These are phyloP conservation scores for Pachyrhynchus sulphureomaculatus DNA, from an alignment of 1,140 invertebrate genomes.

Conservation along the genomic window DNA sequence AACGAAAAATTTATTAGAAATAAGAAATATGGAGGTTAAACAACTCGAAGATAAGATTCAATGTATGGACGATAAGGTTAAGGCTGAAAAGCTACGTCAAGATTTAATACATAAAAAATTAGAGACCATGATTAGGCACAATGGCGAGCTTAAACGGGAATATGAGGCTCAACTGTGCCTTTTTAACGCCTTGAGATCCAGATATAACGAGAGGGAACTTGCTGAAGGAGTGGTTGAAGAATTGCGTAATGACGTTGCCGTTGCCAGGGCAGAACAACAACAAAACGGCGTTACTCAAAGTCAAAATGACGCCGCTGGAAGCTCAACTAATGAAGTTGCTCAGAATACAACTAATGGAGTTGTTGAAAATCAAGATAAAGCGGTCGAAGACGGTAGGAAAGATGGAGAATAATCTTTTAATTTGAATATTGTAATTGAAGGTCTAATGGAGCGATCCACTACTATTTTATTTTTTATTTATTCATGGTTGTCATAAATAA, in stretches of 20 bases:
- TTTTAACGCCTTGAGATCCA: slow-evolving; percentile 57
- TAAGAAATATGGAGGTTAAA: slow-evolving; percentile 74
- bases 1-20: slow-evolving; percentile 74
- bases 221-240: slow-evolving; percentile 37
- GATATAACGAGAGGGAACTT: slow-evolving; percentile 46
- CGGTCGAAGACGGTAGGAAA: too few species aligned
- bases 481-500: too few species aligned
- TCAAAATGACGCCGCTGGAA: too few species aligned
- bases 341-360: too few species aligned
- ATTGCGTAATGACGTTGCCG: slow-evolving; percentile 18
- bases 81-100: slow-evolving; percentile 68
- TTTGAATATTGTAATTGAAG: too few species aligned
- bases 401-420: too few species aligned
- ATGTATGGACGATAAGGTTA: slow-evolving; percentile 67
- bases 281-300: too few species aligned
- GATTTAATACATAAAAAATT: slow-evolving; percentile 67
- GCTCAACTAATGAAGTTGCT: too few species aligned
- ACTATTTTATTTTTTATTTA: too few species aligned
- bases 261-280: not conserved
- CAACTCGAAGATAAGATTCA: slow-evolving; percentile 71
- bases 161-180: slow-evolving; percentile 72
- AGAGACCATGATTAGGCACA: slow-evolving; percentile 65
- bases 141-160: slow-evolving; percentile 71
- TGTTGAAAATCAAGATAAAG: too few species aligned
- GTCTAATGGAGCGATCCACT: too few species aligned